phyloP scores from a whole-genome alignment of 2,113 vertebrate species.

The Xiphorhynchus elegans region DNA sequence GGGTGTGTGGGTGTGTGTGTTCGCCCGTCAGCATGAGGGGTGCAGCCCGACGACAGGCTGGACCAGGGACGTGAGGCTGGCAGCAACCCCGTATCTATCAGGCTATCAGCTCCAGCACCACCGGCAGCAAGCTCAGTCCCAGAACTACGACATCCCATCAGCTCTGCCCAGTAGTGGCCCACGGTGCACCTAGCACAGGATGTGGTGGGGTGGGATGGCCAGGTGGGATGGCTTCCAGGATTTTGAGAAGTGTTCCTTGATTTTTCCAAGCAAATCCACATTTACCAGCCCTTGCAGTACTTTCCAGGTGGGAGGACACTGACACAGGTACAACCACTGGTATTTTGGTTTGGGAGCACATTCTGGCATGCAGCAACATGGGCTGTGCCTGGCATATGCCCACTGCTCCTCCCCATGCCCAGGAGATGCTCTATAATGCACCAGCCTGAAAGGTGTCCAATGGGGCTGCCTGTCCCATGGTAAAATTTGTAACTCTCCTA shows the following conservation, averaged over 20 bases:
- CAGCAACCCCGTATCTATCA: not conserved
- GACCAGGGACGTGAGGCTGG: rapidly evolving
- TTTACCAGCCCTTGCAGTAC: not conserved
- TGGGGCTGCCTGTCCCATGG: rapidly evolving
- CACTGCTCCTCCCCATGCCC: not conserved
- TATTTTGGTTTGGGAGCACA: not conserved
- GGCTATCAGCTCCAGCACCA: not conserved
- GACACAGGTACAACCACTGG: not conserved
- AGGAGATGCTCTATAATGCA: not conserved
- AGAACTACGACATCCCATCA: not conserved
- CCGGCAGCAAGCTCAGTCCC: not conserved
- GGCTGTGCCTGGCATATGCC: too few relatives aligned
- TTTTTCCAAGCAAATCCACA: not conserved
- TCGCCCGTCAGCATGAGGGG: rapidly evolving
- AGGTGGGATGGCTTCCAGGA: not conserved
- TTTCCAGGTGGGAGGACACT: not conserved
- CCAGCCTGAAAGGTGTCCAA: not conserved
- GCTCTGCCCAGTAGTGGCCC: not conserved
- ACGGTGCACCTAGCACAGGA: too few relatives aligned
- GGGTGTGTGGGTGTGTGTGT: rapidly evolving
- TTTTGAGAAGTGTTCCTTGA: not conserved
- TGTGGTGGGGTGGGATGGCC: not conserved
- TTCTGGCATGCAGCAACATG: rapidly evolving
- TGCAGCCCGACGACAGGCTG: not conserved
- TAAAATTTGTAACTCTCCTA: not conserved